These are phyloP conservation scores for Marmota flaviventris DNA, from an alignment of 2,113 vertebrate genomes.

Conservation along the genomic window DNA sequence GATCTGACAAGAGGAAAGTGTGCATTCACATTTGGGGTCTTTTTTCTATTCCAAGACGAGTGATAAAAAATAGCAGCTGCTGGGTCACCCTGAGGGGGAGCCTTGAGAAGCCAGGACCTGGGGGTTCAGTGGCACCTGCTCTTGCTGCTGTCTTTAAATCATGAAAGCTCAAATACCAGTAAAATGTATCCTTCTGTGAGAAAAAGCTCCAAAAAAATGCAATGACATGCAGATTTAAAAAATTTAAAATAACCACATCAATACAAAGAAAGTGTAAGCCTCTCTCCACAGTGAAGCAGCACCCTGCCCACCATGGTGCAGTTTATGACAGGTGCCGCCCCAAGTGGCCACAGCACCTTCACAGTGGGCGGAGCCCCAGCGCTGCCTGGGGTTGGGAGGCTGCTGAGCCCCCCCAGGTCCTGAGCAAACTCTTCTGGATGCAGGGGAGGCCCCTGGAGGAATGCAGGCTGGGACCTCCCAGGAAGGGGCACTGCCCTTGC, in stretches of 20 bases:
- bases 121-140: not conserved
- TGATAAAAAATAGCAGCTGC: not conserved
- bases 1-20: not conserved
- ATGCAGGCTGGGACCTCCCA: not conserved
- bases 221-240: constrained; percentile 6
- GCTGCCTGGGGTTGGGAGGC: not conserved
- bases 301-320: not conserved
- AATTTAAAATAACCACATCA: not conserved
- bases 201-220: constrained; percentile 17
- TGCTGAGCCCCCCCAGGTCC: not conserved
- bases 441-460: not conserved
- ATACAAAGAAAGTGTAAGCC: not conserved
- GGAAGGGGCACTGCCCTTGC: not conserved
- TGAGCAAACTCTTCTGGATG: not conserved
- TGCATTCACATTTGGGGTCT: constrained; percentile 1
- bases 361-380: no score
- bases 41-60: not conserved
- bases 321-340: not conserved
- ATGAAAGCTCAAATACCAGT: not conserved
- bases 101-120: not conserved
- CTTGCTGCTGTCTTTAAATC: not conserved
- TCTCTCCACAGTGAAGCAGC: not conserved
- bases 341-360: no score
- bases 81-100: not conserved
- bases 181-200: not conserved